Evolutionary conservation across 2,888 invertebrate species (phyloP).

Genomic region (Agonopterix arenella): DNA sequence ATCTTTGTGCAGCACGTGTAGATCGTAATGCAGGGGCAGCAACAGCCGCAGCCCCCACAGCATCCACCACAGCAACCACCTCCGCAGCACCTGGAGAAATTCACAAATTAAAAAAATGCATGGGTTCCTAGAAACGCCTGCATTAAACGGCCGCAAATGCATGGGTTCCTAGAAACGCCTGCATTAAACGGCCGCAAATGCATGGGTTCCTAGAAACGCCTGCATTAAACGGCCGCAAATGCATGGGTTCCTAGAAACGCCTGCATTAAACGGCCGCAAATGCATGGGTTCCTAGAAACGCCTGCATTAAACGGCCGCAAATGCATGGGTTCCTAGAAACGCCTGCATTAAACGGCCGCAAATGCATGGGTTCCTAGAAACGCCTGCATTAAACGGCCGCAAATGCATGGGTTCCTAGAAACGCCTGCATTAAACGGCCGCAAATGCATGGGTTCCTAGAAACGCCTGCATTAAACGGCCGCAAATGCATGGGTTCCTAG

Average conservation of each 20-base stretch:
- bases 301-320: neutral
- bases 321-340: neutral
- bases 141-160: neutral
- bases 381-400: neutral
- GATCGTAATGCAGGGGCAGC: constrained; percentile 39
- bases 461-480: neutral
- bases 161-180: neutral
- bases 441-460: neutral
- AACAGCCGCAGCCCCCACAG: constrained; percentile 24
- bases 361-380: neutral
- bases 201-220: neutral
- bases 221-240: neutral
- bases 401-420: neutral
- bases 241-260: neutral
- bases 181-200: neutral
- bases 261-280: neutral
- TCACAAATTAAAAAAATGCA: neutral
- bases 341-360: neutral
- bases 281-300: neutral
- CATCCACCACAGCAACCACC: constrained; percentile 24
- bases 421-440: neutral
- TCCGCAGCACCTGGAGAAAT: constrained; percentile 42
- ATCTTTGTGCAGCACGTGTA: constrained; percentile 19
- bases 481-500: neutral
- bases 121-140: too few relatives aligned